These are phyloP conservation scores for Drosophila fulvimacula DNA, from an alignment of 2,888 invertebrate species.

Conservation along the genomic window DNA sequence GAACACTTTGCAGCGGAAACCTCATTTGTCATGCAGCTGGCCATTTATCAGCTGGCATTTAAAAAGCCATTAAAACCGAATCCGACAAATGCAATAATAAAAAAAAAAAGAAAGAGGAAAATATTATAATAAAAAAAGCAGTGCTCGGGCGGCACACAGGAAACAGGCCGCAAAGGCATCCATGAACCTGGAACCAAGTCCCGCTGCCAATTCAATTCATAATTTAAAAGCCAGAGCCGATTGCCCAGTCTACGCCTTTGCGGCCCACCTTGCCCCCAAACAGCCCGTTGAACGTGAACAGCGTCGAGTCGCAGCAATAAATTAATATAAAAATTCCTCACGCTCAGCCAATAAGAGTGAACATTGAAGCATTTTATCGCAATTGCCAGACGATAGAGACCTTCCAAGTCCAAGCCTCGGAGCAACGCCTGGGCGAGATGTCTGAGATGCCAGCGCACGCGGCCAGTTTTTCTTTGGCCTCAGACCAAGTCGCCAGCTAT, in stretches of 20 bases:
- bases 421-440: slow-evolving; percentile 34
- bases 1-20: slow-evolving; percentile 63
- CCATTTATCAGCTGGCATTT: slow-evolving; percentile 79
- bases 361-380: slow-evolving; percentile 78
- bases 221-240: slow-evolving; percentile 68
- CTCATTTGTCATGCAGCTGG: slow-evolving; percentile 77
- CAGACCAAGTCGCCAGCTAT: slow-evolving; percentile 41
- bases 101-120: not conserved
- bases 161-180: slow-evolving; percentile 41
- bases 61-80: slow-evolving; percentile 82
- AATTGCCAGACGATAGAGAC: slow-evolving; percentile 56
- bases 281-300: slow-evolving; percentile 11
- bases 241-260: slow-evolving; percentile 23
- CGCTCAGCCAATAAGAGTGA: slow-evolving; percentile 81
- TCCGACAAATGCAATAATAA: slow-evolving; percentile 61
- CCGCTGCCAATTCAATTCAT: slow-evolving; percentile 70
- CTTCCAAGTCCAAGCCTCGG: slow-evolving; percentile 2
- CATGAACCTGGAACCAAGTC: slow-evolving; percentile 37
- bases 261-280: not conserved
- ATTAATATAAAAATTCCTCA: slow-evolving; percentile 83
- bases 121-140: slow-evolving; percentile 19
- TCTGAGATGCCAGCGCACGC: slow-evolving; percentile 71
- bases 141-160: slow-evolving; percentile 31
- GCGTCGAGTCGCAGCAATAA: slow-evolving; percentile 65
- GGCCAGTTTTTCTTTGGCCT: slow-evolving; percentile 67